Base-by-base conservation (phyloP, 1,140 invertebrate species). In the Meteorus sp. region DNA sequence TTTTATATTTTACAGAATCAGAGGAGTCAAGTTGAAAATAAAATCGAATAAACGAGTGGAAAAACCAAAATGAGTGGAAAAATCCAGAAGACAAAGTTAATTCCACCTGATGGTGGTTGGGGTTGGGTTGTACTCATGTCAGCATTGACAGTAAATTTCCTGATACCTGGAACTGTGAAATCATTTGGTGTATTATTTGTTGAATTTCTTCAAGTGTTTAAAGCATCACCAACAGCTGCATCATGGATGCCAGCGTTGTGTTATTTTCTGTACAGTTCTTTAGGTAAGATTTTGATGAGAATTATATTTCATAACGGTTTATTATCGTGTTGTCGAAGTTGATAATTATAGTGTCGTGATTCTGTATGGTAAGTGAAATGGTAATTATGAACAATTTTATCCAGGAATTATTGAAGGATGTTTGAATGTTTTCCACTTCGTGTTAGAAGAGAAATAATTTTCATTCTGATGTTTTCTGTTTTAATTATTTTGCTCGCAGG, bases 161-260 rank as follows among this genome's bases (percentile, higher is more conserved):
- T 93, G 1, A 89, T 92, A 27, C 89, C 90, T 1, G 89, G 91
- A 2, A 92, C 88, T 2, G 86, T 92, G 7, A 93, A 93, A 68
- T 92, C 89, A 29, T 93, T 92, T 70, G 91, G 91, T 7, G 89
- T 93, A 0, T 78, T 93, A 0, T 88, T 92, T 66, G 84, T 90
- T 27, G 90, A 92, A 69, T 90, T 93, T 72, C 78, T 89, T 31
- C 86, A 89, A 65, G 87, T 88, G 2, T 92, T 91, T 66, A 72
- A 90, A 22, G 83, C 89, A 0, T 84, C 86, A 8, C 84, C 88
- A 0, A 85, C 87, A 0, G 83, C 86, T 5, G 89, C 88, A 1
- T 85, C 88, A 0, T 91, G 90, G 83, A 90, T 93, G 66, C 89
- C 89, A 1, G 89, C 90, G 0, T 72, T 92, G 7, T 91, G 89